phyloP scores from a whole-genome alignment of 2,888 invertebrate species.

The Pristionchus arcanus region DNA sequence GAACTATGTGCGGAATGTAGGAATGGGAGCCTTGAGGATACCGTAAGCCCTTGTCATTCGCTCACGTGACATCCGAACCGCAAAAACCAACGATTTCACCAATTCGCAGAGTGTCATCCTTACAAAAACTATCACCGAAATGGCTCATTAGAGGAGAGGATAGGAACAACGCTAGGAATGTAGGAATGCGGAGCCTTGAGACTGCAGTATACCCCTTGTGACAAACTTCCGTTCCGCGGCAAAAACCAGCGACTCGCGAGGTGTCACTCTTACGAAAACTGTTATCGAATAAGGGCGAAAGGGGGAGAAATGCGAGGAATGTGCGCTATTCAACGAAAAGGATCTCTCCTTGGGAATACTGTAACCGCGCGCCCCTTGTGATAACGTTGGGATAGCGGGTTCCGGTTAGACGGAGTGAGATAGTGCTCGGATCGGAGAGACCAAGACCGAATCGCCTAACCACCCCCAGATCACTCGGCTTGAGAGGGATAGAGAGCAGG shows the following conservation, averaged over 20 bases:
- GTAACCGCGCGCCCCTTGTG: neutral
- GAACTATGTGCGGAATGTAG: no score
- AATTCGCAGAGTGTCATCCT: neutral
- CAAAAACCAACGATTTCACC: no score
- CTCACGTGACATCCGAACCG: no score
- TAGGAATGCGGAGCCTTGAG: no score
- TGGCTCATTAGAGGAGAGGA: no score
- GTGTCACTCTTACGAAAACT: conserved; percentile 35
- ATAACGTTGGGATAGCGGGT: neutral
- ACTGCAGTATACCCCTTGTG: no score
- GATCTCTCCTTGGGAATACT: neutral
- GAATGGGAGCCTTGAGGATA: no score
- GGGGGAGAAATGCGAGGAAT: conserved; percentile 12
- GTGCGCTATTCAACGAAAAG: neutral
- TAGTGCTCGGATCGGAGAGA: neutral
- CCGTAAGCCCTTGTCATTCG: no score
- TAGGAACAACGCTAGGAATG: no score
- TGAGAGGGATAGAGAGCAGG: no score
- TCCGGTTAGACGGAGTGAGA: neutral
- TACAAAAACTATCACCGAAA: no score
- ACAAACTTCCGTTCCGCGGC: neutral
- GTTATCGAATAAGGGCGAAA: neutral
- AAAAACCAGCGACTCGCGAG: neutral
- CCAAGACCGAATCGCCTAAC: neutral
- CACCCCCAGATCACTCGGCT: neutral